Evolutionary conservation across 2,797 vertebrate species (phyloP), one percentile per base, ranked within the genome.

Genomic region (Scolopax bukidnonensis): DNA sequence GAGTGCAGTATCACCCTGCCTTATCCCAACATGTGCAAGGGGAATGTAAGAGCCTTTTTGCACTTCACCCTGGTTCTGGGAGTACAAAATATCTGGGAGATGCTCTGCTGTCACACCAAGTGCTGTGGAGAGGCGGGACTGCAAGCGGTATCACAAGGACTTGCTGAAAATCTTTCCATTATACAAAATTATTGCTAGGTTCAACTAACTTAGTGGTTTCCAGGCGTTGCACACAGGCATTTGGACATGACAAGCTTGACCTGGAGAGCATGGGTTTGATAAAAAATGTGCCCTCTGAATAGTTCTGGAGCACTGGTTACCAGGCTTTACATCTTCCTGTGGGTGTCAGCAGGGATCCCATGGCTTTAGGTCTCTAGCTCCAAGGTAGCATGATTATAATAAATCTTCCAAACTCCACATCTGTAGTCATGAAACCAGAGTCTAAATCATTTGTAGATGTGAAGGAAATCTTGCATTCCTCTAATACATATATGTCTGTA

Each of bases 151-250:
- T 33, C 73, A n/a, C 3, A 2, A 14, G 14, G 14, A 41, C n/a
- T 43, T 0, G 0, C 53, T 71, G 61, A 17, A 83, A 79, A 79
- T 8, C 30, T 61, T 78, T 79, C 59, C 33, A 47, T 16, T 18
- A 41, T 43, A 40, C 12, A 78, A 50, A 43, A 2, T 59, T 61
- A 30, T 54, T 65, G 18, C 61, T 76, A 84, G 32, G 20, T 38
- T 79, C 38, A 73, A 16, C 53, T 69, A 74, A 65, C 10, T 64
- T 53, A n/a, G 30, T 50, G 63, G 9, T 73, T 91, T 87, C 71
- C 53, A 50, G 25, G 36, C 1, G 0, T 33, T 68, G 41, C 32
- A 47, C 21, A 40, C 0, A 1, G 82, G 5, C 11, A 40, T 54
- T 80, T 24, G 63, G 59, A 17, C 45, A 65, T 70, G 41, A 54